Evolutionary conservation across 2,888 invertebrate genomes (phyloP), one percentile per base, ranked within the genome.

Genomic region (Lepas anatifera): DNA sequence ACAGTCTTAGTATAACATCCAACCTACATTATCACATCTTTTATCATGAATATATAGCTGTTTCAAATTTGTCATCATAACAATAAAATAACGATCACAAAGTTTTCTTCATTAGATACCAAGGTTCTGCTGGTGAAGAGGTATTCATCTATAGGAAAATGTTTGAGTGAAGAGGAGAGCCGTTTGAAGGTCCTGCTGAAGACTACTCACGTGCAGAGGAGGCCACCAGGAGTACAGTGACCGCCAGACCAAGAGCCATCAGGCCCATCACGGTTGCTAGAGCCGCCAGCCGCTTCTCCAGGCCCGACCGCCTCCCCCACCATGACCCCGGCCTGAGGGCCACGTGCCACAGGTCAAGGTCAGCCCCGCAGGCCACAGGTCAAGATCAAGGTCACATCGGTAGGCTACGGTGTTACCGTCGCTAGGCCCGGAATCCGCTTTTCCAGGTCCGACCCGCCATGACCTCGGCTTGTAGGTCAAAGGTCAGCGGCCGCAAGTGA

Each of bases 211-310:
- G 41, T 18, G 27, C 22, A 3, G 70, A 68, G 13, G 43, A 67
- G 66, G 70, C 75, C 46, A 76, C 74, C 75, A 85, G 84, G 72
- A 83, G 85, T 72, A 87, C 81, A 27, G 86, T 86, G 74, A 87
- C 81, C 71, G 86, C 84, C 74, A 88, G 81, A 52, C 87, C 84
- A 69, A 86, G 79, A 72, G 86, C 85, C 73, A 86, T 83, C 67
- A 87, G 81, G 72, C 85, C 81, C 64, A 86, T 81, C 71, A 87
- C 81, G 67, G 81, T 80, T 71, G 85, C 83, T 18, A 85, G 78
- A 70, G 87, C 78, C 71, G 87, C 86, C 75, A 90, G 81, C 64
- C 86, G 84, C 75, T 88, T 83, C 80, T 90, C 90, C 82, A 89
- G 68, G 32, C 52, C 43, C 11, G 67, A 68, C 29, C 70, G 67